Evolutionary conservation across 2,113 vertebrate genomes (phyloP).

Genomic region (Podarcis raffonei): DNA sequence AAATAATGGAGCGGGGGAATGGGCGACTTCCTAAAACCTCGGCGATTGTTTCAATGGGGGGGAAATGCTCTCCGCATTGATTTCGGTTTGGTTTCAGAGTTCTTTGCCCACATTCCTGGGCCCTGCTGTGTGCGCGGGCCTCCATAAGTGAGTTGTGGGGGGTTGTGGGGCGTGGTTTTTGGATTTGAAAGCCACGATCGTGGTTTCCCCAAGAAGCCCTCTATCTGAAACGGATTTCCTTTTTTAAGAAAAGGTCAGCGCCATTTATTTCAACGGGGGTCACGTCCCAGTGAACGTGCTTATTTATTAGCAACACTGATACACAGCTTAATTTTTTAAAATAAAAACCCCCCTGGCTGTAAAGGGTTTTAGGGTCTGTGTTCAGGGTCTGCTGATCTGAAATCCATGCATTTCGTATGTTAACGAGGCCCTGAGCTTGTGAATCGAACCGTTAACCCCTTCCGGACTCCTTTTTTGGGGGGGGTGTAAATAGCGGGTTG

Average conservation of each 20-base stretch:
- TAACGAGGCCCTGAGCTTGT: background rate
- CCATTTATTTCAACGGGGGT: background rate
- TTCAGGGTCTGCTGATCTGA: background rate
- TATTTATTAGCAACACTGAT: too few relatives aligned
- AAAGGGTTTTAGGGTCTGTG: too few relatives aligned
- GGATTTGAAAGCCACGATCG: background rate
- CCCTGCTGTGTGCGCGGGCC: too few relatives aligned
- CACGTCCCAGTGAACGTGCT: background rate
- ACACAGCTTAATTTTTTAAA: too few relatives aligned
- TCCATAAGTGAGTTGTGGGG: background rate
- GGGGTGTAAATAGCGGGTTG: background rate
- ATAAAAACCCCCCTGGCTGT: too few relatives aligned
- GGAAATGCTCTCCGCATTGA: background rate
- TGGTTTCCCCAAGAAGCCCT: background rate
- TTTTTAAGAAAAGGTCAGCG: background rate
- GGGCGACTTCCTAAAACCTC: background rate
- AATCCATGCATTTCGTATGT: background rate
- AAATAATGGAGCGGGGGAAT: background rate
- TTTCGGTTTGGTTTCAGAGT: background rate
- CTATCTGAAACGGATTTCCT: too few relatives aligned
- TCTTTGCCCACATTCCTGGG: too few relatives aligned
- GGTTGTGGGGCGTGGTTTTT: background rate
- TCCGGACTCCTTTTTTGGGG: background rate
- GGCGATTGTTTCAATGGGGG: background rate
- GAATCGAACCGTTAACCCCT: too few relatives aligned